Evolutionary conservation across 1,140 invertebrate genomes (phyloP).

Genomic region (Psix sp.): DNA sequence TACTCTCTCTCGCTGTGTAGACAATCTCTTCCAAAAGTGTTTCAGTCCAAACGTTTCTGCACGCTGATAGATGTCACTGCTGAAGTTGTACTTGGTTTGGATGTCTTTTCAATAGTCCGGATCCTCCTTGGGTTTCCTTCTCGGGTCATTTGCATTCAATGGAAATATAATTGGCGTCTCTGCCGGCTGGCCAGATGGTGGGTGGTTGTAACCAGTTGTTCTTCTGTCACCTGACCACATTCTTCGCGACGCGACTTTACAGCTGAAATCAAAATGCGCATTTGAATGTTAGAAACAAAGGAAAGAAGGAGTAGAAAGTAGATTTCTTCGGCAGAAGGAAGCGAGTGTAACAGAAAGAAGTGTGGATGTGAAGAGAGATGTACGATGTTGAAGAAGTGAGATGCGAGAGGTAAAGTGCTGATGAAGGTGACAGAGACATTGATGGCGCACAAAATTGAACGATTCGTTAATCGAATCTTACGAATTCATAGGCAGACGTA

Average conservation of each 20-base stretch:
- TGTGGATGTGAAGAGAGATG: too few species aligned
- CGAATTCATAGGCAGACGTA: constrained; percentile 6
- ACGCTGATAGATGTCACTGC: too few species aligned
- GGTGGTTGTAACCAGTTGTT: constrained; percentile 52
- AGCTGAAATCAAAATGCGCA: constrained; percentile 44
- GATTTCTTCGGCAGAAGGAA: too few species aligned
- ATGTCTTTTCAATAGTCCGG: constrained; percentile 42
- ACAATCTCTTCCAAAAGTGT: too few species aligned
- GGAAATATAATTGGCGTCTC: constrained; percentile 53
- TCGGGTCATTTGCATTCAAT: constrained; percentile 50
- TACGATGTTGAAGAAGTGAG: too few species aligned
- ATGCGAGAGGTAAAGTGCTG: too few species aligned
- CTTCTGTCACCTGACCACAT: constrained; percentile 48
- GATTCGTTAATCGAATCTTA: constrained; percentile 33
- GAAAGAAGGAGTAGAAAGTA: too few species aligned
- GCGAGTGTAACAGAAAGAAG: too few species aligned
- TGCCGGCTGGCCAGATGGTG: constrained; percentile 21
- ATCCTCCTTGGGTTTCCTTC: constrained; percentile 60
- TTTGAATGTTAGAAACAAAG: too few species aligned
- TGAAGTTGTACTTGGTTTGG: constrained; percentile 1
- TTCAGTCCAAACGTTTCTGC: not conserved
- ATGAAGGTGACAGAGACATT: not conserved
- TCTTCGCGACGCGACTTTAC: constrained; percentile 43
- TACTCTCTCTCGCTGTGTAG: too few species aligned
- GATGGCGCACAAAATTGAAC: constrained; percentile 5